phyloP scores from a whole-genome alignment of 2,113 vertebrate species.

The Perognathus longimembris region DNA sequence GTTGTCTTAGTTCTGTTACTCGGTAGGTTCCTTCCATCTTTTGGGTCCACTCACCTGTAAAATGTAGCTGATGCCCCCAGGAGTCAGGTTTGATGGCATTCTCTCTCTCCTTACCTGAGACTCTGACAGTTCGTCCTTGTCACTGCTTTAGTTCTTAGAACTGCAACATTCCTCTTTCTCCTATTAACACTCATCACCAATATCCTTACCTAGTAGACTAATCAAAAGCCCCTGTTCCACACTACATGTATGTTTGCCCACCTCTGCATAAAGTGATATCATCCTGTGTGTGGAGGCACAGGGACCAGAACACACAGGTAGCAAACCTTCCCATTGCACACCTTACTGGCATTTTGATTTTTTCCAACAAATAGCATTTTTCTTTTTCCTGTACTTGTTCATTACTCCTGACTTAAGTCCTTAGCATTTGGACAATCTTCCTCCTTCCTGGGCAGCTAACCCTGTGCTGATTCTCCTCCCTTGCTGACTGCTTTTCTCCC shows the following conservation, averaged over 20 bases:
- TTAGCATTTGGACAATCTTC: not conserved
- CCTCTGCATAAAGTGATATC: not conserved
- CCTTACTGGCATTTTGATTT: slow-evolving; percentile 4
- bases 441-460: not conserved
- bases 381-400: not conserved
- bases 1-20: not conserved
- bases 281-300: too few species aligned
- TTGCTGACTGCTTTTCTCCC: not conserved
- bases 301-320: not conserved
- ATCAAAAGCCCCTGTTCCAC: too few species aligned
- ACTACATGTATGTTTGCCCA: not conserved
- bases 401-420: not conserved
- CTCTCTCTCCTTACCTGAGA: not conserved
- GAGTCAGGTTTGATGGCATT: not conserved
- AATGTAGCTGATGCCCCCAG: not conserved
- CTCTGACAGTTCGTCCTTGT: not conserved
- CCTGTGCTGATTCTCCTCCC: not conserved
- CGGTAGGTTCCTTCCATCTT: not conserved
- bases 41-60: not conserved
- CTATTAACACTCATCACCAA: not conserved
- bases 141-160: not conserved
- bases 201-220: not conserved
- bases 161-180: not conserved
- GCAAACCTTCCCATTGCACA: not conserved
- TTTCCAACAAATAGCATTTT: not conserved